Base-by-base conservation (phyloP, 2,888 invertebrate species). In the Zygogramma bicolorata region DNA sequence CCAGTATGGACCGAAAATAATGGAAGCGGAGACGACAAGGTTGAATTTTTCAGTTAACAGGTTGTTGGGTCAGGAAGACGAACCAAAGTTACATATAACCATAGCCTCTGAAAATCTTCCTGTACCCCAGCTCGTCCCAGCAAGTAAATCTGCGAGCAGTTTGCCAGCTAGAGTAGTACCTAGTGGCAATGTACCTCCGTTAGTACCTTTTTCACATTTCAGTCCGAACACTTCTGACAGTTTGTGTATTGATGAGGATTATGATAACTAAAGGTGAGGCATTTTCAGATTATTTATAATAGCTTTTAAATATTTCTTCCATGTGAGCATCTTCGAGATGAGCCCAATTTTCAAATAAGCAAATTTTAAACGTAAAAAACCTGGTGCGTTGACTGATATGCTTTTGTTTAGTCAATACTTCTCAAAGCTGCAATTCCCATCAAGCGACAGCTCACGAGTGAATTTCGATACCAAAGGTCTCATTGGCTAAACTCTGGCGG, bases 181-280 rank as follows among this genome's bases (percentile, higher is more conserved):
- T 67, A 71, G 59, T 53, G 66, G 71, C 25, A 75, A 65, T 57
- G 67, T 77, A 49, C 75, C 72, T 59, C 72, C 70, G 18, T 68
- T 79, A 57, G 71, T 75, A 68, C 86, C 86, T 10, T 80, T 86
- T 69, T 76, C 85, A 62, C 83, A 77, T 80, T 84, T 80, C 74
- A 78, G 77, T 69, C 84, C 83, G 66, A 84, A 79, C 76, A 81
- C 83, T 29, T 84, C 84, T 70, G 87, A 86, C 77, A 85, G 82
- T 83, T 81, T 88, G 65, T 86, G 85, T 79, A 88, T 88, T 72
- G 88, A 88, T 80, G 88, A 88, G 81, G 88, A 88, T 81, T 88
- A 88, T 77, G 88, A 88, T 82, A 87, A 87, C 75, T 88, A 80
- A 74, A 65, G 71, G 75, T 75, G 65, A 73, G 62, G 53, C 31